Conservation (phyloP, 2,888 invertebrate species). For the Anorthoa munda region DNA sequence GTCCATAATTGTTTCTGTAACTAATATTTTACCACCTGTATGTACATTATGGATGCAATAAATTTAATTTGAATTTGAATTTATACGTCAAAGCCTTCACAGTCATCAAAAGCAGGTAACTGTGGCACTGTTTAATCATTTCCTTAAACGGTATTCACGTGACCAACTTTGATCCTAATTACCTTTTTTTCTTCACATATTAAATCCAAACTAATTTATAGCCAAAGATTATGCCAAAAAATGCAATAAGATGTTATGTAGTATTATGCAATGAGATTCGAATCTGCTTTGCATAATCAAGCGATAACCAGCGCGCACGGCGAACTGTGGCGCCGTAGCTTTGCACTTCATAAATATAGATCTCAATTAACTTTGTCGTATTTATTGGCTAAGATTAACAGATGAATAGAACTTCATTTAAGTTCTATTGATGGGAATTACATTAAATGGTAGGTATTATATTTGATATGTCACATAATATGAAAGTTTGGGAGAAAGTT, state of each 20-base stretch:
- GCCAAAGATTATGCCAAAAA: slow-evolving; percentile 48
- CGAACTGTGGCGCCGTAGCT: slow-evolving; percentile 10
- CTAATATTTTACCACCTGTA: no score
- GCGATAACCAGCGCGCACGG: slow-evolving; percentile 17
- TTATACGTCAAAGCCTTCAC: not conserved
- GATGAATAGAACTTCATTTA: slow-evolving; percentile 21
- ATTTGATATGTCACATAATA: no score
- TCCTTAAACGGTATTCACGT: not conserved
- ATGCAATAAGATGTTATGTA: slow-evolving; percentile 55
- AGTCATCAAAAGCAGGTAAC: not conserved
- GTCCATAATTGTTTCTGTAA: no score
- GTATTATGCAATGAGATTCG: slow-evolving; percentile 63
- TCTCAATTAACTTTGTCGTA: slow-evolving; percentile 31
- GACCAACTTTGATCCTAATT: not conserved
- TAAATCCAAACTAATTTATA: slow-evolving; percentile 14
- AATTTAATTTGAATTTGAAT: no score
- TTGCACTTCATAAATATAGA: slow-evolving; percentile 29
- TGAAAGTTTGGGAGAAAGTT: no score
- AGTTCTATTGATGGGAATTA: slow-evolving; percentile 18
- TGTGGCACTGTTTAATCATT: not conserved
- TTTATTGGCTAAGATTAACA: slow-evolving; percentile 26
- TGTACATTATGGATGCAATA: no score
- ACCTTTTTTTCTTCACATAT: not conserved
- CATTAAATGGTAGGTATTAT: not conserved
- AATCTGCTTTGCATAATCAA: slow-evolving; percentile 70